Percentiles rank a stretch among this genome's conserved stretches.
These are phyloP conservation scores for Spinus pinus DNA, from an alignment of 2,797 vertebrate genomes.

Conservation along the genomic window DNA sequence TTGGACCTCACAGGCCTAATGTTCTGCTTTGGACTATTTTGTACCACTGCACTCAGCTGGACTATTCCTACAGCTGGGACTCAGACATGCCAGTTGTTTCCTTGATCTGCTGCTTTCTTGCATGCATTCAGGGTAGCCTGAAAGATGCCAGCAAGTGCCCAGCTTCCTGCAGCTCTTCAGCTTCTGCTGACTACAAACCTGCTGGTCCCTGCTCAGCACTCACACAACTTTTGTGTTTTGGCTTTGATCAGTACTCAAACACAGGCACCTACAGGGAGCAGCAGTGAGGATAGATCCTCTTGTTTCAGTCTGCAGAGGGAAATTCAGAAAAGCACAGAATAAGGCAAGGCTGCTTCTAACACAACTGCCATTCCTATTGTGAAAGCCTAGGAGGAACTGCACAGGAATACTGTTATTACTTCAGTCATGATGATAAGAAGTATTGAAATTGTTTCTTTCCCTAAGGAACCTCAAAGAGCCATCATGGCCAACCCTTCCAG, in stretches of 20 bases:
- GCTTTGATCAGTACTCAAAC: neutral
- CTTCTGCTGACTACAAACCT: neutral
- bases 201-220: neutral
- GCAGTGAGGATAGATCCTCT: neutral
- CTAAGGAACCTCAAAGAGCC: neutral
- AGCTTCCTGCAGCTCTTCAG: neutral
- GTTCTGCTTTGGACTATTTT: neutral
- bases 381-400: neutral
- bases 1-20: neutral
- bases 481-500: neutral
- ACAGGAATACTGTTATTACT: neutral
- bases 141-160: neutral
- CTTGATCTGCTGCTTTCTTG: neutral
- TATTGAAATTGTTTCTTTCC: neutral
- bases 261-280: neutral
- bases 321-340: neutral
- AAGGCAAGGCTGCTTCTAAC: neutral
- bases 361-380: neutral
- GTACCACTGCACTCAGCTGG: neutral
- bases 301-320: neutral
- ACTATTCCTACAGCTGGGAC: neutral
- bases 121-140: neutral
- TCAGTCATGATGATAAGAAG: neutral
- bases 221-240: neutral
- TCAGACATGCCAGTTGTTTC: neutral